phyloP scores from a whole-genome alignment of 2,888 invertebrate species.

The Xestia rhomboidea region DNA sequence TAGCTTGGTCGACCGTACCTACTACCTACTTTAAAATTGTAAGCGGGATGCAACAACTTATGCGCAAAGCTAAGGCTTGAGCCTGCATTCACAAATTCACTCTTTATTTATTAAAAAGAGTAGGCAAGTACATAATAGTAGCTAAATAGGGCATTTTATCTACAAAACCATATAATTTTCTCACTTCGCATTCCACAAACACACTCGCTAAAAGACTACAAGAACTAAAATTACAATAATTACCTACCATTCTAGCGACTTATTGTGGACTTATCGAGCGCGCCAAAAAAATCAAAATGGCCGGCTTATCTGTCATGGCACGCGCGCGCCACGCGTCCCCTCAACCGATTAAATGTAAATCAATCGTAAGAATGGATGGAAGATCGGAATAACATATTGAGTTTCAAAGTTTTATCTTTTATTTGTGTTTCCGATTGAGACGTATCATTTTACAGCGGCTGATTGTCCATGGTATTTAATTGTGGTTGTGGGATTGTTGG shows the following conservation, averaged over 20 bases:
- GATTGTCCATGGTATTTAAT: constrained; percentile 65
- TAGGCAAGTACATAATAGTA: background rate
- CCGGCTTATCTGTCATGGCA: constrained; percentile 80
- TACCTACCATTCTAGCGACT: constrained; percentile 68
- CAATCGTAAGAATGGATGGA: constrained; percentile 78
- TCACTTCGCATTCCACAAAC: constrained; percentile 63
- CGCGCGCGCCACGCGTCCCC: constrained; percentile 85
- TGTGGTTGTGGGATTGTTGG: constrained; percentile 73
- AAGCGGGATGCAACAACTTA: background rate
- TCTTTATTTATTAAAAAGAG: background rate
- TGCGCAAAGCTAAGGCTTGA: background rate
- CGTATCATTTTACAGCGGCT: constrained; percentile 82
- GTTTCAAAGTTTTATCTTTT: constrained; percentile 86
- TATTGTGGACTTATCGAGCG: constrained; percentile 57
- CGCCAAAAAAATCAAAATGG: constrained; percentile 74
- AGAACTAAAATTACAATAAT: constrained; percentile 79
- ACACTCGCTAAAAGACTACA: constrained; percentile 65
- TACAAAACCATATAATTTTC: constrained; percentile 69
- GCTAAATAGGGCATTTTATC: constrained; percentile 5
- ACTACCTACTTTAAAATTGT: background rate
- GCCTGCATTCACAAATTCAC: too few relatives aligned
- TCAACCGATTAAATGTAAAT: constrained; percentile 82
- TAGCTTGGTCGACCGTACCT: too few relatives aligned
- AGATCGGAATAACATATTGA: constrained; percentile 86
- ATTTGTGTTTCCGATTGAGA: constrained; percentile 88